Base-by-base conservation (phyloP, 2,797 vertebrate species). In the Acrocephalus scirpaceus region DNA sequence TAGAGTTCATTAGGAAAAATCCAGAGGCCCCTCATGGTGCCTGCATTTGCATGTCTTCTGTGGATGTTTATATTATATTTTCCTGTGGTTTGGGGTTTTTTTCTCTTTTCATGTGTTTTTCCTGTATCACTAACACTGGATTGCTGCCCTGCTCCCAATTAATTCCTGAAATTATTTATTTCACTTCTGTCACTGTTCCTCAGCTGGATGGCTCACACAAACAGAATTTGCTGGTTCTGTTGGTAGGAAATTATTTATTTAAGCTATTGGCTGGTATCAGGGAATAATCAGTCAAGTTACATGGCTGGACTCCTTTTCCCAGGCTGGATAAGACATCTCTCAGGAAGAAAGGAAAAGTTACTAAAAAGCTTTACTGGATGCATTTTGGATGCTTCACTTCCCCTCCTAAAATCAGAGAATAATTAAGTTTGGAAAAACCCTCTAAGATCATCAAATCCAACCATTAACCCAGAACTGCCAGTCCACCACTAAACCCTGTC, bases 1-100 rank as follows among this genome's bases (percentile, higher is more conserved):
- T 81, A 77, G 34, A 80, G 65, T 30, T 90, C 89, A 92, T 91
- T 86, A 91, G 72, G 57, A 92, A 74, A 82, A 85, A 89, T 48
- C 50, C 80, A 93, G 92, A 94, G 88, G 73, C 65, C 69, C 47
- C 91, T 85, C 85, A 30, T 2, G n/a, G 53, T 58, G 58, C 73
- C 89, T 80, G 87, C 58, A 80, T 91, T 91, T 90, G 61, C 45
- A 40, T 83, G 60, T 93, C 89, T 72, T 87, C 72, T 57, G 57
- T 78, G 72, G 22, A 36, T 74, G 57, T 51, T 73, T 75, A 82
- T 82, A 79, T 61, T 25, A 4, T 29, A 47, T 74, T 80, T 94
- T 87, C 69, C 67, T 85, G 48, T 44, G 50, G 18, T 22, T 38
- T 3, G 51, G 56, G 34, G 4, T 27, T 61, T 36, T 29, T 10